These are phyloP conservation scores for Umimayanthus kanabou DNA, from an alignment of 92 coral and sea anemone genomes.

Conservation along the genomic window DNA sequence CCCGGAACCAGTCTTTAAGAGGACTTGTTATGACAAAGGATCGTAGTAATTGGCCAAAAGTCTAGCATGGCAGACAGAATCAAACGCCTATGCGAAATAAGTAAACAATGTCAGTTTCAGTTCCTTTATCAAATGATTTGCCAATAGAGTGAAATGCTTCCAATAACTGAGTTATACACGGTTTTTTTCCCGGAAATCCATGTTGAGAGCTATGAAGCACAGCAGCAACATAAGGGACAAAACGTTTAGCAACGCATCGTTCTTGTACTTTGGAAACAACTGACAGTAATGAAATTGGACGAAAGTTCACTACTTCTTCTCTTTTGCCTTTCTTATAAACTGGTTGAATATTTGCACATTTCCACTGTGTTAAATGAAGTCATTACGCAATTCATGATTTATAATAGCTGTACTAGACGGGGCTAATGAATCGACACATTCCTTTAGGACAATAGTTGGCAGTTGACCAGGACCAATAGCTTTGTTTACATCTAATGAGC, in stretches of 20 bases:
- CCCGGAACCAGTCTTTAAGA: too few species aligned
- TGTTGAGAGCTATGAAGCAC: neutral
- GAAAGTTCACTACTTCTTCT: too few species aligned
- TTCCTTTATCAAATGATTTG: neutral
- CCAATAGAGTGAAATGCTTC: conserved; percentile 3
- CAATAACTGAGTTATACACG: neutral
- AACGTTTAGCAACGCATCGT: neutral
- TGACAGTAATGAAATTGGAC: too few species aligned
- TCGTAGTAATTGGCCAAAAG: too few species aligned
- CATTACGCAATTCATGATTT: too few species aligned
- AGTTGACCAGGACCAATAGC: neutral
- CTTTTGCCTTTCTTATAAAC: too few species aligned
- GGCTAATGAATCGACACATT: neutral
- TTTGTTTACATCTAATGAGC: neutral
- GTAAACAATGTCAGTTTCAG: neutral
- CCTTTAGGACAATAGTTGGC: neutral
- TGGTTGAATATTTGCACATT: neutral
- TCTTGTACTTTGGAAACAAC: neutral
- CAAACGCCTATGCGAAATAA: neutral
- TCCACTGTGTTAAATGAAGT: neutral
- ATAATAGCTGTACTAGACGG: neutral
- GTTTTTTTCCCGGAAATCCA: neutral
- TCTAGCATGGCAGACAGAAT: conserved; percentile 17
- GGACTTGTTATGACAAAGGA: too few species aligned
- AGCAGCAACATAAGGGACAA: neutral